Conservation (phyloP, 2,113 vertebrate species). For the Alligator sinensis region DNA sequence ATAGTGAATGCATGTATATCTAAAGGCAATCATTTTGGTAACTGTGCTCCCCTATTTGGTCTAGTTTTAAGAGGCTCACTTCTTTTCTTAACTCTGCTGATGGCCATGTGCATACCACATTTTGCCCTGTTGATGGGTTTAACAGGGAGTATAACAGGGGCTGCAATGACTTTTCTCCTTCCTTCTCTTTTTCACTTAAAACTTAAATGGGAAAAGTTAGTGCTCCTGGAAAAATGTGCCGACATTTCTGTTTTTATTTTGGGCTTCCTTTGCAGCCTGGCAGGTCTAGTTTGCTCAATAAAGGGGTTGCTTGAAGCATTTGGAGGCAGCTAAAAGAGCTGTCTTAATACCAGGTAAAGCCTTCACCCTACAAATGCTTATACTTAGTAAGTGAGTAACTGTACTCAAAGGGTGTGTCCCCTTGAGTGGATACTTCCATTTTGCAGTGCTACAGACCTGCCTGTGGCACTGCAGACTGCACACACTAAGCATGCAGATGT, state of each 20-base stretch:
- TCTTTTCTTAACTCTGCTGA: constrained; percentile 80
- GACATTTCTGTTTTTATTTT: constrained; percentile 81
- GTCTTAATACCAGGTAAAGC: neutral
- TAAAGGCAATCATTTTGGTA: constrained; percentile 2
- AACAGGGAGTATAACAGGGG: constrained; percentile 83
- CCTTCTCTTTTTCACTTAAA: constrained; percentile 85
- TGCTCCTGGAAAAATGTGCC: constrained; percentile 67
- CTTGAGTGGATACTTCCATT: no score
- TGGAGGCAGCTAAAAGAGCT: constrained; percentile 15
- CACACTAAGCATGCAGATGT: neutral
- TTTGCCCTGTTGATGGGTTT: constrained; percentile 85
- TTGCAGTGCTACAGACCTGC: no score
- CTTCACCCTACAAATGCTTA: neutral
- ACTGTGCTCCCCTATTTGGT: neutral
- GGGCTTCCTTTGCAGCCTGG: constrained; percentile 80
- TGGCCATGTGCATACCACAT: constrained; percentile 80
- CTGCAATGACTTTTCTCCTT: constrained; percentile 84
- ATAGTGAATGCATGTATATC: constrained; percentile 76
- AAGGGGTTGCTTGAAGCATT: constrained; percentile 76
- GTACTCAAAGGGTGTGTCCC: no score
- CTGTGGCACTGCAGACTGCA: no score
- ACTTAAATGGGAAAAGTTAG: constrained; percentile 79
- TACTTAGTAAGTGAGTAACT: neutral
- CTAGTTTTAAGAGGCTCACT: constrained; percentile 73
- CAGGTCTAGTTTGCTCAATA: constrained; percentile 82